These are phyloP conservation scores for Lysandra coridon DNA, from an alignment of 2,888 invertebrate genomes.

Conservation along the genomic window DNA sequence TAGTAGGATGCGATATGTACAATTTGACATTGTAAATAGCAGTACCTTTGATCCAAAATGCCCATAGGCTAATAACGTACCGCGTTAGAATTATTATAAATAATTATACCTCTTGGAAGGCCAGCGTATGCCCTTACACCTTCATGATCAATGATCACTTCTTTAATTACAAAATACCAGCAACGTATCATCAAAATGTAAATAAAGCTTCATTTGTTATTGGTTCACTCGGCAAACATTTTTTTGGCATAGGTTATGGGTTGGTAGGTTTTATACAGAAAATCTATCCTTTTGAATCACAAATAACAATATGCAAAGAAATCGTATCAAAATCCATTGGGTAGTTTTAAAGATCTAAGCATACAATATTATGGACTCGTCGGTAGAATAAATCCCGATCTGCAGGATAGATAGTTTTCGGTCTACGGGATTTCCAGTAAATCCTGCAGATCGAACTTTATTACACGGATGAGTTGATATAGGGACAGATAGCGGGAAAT, in stretches of 20 bases:
- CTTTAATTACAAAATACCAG: slow-evolving; percentile 10
- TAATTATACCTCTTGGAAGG: slow-evolving; percentile 30
- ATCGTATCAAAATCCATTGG: too few relatives aligned
- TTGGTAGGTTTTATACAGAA: too few relatives aligned
- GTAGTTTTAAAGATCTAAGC: too few relatives aligned
- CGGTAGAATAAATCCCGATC: too few relatives aligned
- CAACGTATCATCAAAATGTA: slow-evolving; percentile 16
- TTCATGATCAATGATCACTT: slow-evolving; percentile 22
- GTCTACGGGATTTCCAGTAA: too few relatives aligned
- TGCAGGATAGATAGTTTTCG: too few relatives aligned
- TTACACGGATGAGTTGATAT: too few relatives aligned
- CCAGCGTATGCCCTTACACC: slow-evolving; percentile 13
- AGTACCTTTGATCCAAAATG: background rate
- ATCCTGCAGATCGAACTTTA: too few relatives aligned
- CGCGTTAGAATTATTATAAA: slow-evolving; percentile 20
- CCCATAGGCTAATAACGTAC: slow-evolving; percentile 23
- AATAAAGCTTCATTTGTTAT: background rate
- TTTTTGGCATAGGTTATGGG: background rate
- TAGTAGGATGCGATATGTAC: background rate
- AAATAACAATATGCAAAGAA: too few relatives aligned
- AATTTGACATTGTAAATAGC: slow-evolving; percentile 8
- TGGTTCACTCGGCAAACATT: background rate
- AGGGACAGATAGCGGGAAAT: too few relatives aligned
- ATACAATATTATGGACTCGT: too few relatives aligned
- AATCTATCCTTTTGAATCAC: too few relatives aligned